A percentile compares a stretch with the other conserved stretches of the same genome.
These are phyloP conservation scores for Holacanthella duospinosa DNA, from an alignment of 2,888 invertebrate genomes.

Conservation along the genomic window DNA sequence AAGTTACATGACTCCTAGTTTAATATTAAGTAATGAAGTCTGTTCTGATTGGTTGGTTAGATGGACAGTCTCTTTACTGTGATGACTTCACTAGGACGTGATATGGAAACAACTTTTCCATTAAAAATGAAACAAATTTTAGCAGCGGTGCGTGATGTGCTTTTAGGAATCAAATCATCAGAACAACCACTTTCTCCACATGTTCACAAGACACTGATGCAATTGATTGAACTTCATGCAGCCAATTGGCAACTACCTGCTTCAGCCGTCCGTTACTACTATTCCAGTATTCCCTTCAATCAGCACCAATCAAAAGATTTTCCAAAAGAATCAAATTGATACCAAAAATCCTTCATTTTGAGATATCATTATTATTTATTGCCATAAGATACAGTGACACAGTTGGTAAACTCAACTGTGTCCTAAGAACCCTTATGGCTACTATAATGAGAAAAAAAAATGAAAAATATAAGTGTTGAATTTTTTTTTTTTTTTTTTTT, in stretches of 20 bases:
- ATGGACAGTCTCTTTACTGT: slow-evolving; percentile 82
- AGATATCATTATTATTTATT: too few relatives aligned
- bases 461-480: too few relatives aligned
- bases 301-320: too few relatives aligned
- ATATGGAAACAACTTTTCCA: slow-evolving; percentile 70
- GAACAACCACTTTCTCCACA: slow-evolving; percentile 48
- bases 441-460: too few relatives aligned
- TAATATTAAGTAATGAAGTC: slow-evolving; percentile 2
- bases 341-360: too few relatives aligned
- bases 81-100: slow-evolving; percentile 75
- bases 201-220: slow-evolving; percentile 71
- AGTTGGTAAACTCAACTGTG: too few relatives aligned
- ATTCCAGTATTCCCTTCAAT: too few relatives aligned
- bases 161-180: slow-evolving; percentile 48
- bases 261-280: slow-evolving; percentile 75
- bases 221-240: slow-evolving; percentile 80
- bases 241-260: slow-evolving; percentile 84
- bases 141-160: slow-evolving; percentile 70
- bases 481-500: too few relatives aligned
- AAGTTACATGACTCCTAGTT: slow-evolving; percentile 3
- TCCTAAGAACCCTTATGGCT: too few relatives aligned
- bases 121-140: slow-evolving; percentile 68
- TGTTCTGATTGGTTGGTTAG: too few relatives aligned
- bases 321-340: too few relatives aligned
- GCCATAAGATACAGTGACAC: too few relatives aligned